Base-by-base conservation (phyloP, 2,888 invertebrate species). In the Orthosia cruda region DNA sequence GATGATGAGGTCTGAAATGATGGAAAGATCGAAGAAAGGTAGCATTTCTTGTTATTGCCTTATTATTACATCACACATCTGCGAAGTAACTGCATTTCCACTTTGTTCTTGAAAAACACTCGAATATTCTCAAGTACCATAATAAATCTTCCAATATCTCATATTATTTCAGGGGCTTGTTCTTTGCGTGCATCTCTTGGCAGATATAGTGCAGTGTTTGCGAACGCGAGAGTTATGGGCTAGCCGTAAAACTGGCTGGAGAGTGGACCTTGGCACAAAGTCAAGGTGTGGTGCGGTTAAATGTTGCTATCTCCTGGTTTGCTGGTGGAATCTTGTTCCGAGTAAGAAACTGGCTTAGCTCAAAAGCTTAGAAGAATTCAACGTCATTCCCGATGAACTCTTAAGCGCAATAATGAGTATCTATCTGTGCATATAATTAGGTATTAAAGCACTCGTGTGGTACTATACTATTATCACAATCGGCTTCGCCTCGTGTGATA, bases 251-350 rank as follows among this genome's bases (percentile, higher is more conserved):
- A 59, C 40, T 67, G 55, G 54, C 70, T 52, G 45, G 15, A 68
- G 64, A 15, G 50, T 23, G 47, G 64, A 61, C 77, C 71, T 86
- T 85, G 85, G 84, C 85, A 86, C 54, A 45, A 70, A 75, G 77
- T 86, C 84, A 86, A 86, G 75, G 84, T 82, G 61, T 77, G 59
- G 26, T 70, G 55, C 26, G 54, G 40, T 68, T 58, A 54, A 49
- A 71, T 68, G 18, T 50, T 54, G 23, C 13, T 66, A 7, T 57
- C 49, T 70, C 4, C 15, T 62, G 15, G 7, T 57, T 62, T 67
- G 4, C 18, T 50, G 4, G 15, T 26, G 52, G 16, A 59, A 45
- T n/a, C 5, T 15, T 26, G 26, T 26, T 26, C 26, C 15, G 13
- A 45, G 20, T 40, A 7, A 61, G 15, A 20, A 54, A 20, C n/a